Conservation (phyloP, 2,797 vertebrate species). For the Sebastes hubbsi region DNA sequence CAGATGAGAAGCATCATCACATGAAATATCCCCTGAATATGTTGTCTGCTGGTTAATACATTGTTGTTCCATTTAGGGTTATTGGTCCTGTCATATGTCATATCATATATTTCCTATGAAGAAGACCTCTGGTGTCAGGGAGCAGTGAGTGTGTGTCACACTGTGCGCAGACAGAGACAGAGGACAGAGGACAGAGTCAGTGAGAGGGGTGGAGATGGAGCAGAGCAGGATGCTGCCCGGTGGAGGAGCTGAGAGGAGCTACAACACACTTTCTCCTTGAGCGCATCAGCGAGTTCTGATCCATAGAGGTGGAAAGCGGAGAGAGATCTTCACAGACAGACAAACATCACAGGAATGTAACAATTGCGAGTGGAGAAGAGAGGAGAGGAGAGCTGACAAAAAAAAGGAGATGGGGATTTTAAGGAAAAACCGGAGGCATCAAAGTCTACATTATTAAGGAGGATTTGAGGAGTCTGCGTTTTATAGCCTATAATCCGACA, state of each 20-base stretch:
- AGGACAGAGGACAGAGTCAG: constrained; percentile 25
- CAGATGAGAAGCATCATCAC: not conserved
- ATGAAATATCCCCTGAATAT: not conserved
- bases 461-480: constrained; percentile 71
- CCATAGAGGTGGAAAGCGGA: constrained; percentile 52
- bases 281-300: constrained; percentile 55
- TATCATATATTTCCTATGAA: not conserved
- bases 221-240: constrained; percentile 58
- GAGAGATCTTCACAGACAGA: constrained; percentile 42
- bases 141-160: constrained; percentile 23
- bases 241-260: constrained; percentile 62
- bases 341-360: constrained; percentile 58
- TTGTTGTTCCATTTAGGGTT: not conserved
- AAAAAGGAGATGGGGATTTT: constrained; percentile 30
- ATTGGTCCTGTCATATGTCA: not conserved
- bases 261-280: constrained; percentile 63
- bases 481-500: constrained; percentile 64
- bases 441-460: constrained; percentile 66
- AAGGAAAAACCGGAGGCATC: constrained; percentile 56
- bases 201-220: constrained; percentile 32
- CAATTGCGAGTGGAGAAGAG: constrained; percentile 49
- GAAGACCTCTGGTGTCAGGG: constrained; percentile 45
- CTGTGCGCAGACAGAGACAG: constrained; percentile 39
- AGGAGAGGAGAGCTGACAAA: constrained; percentile 34
- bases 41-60: not conserved